phyloP scores from a whole-genome alignment of 1,140 invertebrate genomes.

The Lucilia sericata region DNA sequence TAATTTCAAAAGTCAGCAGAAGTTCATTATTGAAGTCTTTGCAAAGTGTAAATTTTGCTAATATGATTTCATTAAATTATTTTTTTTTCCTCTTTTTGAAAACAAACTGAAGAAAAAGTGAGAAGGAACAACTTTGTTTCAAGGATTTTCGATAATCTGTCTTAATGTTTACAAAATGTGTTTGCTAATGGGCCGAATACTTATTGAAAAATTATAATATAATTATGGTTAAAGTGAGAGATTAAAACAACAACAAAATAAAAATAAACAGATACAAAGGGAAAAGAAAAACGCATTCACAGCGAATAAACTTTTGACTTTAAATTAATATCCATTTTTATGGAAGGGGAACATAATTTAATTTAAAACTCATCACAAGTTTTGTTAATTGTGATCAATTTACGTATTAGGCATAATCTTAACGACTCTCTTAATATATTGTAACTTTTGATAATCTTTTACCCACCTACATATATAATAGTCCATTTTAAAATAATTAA shows the following conservation, averaged over 20 bases:
- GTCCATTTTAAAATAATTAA: no score
- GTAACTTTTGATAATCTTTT: no score
- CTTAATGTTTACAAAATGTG: slow-evolving; percentile 23
- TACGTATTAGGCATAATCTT: no score
- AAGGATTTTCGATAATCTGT: slow-evolving; percentile 10
- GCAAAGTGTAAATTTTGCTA: slow-evolving; percentile 9
- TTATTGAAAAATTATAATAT: slow-evolving; percentile 33
- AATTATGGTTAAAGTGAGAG: slow-evolving; percentile 42
- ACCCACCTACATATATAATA: no score
- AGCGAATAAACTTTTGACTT: not conserved
- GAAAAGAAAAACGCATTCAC: not conserved
- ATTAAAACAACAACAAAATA: not conserved
- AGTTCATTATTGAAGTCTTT: not conserved
- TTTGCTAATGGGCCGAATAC: slow-evolving; percentile 15
- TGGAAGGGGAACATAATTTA: no score
- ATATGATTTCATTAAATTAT: not conserved
- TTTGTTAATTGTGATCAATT: no score
- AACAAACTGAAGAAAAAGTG: not conserved
- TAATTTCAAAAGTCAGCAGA: not conserved
- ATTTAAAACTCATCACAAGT: no score
- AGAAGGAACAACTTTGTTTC: not conserved
- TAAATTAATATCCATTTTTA: not conserved
- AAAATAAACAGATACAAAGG: not conserved
- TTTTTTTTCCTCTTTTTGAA: not conserved
- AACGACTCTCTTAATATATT: no score